A percentile compares a stretch with the other conserved stretches of the same genome.
These are phyloP conservation scores for Dendrocincla fuliginosa DNA, from an alignment of 2,797 vertebrate genomes.

Conservation along the genomic window DNA sequence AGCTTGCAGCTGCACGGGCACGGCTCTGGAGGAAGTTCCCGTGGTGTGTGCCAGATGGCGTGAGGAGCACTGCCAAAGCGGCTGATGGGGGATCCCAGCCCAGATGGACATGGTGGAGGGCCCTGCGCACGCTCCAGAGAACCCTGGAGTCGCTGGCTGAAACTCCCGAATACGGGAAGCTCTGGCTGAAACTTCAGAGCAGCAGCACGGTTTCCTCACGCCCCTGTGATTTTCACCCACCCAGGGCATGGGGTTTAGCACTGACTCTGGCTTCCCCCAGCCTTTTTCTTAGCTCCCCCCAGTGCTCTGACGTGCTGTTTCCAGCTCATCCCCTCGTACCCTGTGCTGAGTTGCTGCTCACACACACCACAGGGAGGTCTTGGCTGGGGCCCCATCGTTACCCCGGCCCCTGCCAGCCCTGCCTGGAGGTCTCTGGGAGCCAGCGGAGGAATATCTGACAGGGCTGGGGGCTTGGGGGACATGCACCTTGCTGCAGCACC, in stretches of 20 bases:
- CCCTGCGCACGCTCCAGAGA: not conserved
- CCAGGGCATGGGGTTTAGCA: fast-evolving
- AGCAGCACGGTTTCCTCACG: not conserved
- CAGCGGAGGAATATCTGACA: not conserved
- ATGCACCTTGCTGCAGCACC: fast-evolving
- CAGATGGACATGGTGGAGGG: conserved; percentile 36
- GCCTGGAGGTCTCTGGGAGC: not conserved
- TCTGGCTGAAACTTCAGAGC: not conserved
- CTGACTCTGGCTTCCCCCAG: fast-evolving
- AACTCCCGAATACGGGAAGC: not conserved
- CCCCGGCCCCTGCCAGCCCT: not conserved
- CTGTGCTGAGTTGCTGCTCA: not conserved
- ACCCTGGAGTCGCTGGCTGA: not conserved
- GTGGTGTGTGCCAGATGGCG: conserved; percentile 5
- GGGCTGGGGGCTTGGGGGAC: not conserved
- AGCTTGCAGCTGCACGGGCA: not conserved
- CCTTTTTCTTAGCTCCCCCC: not conserved
- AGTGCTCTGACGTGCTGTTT: not conserved
- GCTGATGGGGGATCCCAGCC: conserved; percentile 49
- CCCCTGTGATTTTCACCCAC: not conserved
- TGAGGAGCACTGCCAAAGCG: conserved; percentile 1
- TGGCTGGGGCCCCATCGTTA: not conserved
- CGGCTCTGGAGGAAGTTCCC: not conserved
- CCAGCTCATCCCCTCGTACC: not conserved
- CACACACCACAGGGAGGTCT: fast-evolving